A percentile compares a stretch with the other conserved stretches of the same genome.
Conservation (phyloP, 2,113 vertebrate genomes). For the Sylvia atricapilla region DNA sequence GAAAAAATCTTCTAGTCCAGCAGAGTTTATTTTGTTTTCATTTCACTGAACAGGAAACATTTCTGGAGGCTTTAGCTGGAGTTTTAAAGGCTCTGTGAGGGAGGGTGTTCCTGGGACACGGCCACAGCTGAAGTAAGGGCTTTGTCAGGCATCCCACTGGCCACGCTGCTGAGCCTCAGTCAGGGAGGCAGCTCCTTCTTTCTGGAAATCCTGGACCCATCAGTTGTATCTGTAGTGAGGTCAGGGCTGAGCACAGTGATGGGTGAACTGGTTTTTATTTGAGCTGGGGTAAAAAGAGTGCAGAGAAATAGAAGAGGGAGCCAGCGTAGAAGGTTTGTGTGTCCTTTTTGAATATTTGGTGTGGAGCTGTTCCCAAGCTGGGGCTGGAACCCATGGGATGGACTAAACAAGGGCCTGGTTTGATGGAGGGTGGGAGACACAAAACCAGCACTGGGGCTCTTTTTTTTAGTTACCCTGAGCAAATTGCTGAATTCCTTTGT, state of each 20-base stretch:
- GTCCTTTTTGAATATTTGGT: background rate
- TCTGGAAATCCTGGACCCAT: background rate
- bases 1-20: background rate
- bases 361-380: background rate
- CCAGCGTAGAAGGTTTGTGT: accelerated
- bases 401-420: background rate
- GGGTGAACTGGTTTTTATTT: background rate
- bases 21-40: background rate
- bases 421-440: background rate
- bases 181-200: background rate
- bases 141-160: background rate
- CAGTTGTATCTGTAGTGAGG: background rate
- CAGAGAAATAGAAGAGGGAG: background rate
- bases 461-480: background rate
- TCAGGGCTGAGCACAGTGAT: background rate
- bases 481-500: background rate
- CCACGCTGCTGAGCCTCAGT: background rate
- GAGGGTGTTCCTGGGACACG: background rate
- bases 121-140: background rate
- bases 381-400: background rate
- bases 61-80: background rate
- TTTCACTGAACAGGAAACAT: background rate
- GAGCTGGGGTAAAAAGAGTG: background rate
- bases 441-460: background rate
- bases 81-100: background rate